Conservation (phyloP, 2,888 invertebrate genomes). For the Hypomecis atomaria region DNA sequence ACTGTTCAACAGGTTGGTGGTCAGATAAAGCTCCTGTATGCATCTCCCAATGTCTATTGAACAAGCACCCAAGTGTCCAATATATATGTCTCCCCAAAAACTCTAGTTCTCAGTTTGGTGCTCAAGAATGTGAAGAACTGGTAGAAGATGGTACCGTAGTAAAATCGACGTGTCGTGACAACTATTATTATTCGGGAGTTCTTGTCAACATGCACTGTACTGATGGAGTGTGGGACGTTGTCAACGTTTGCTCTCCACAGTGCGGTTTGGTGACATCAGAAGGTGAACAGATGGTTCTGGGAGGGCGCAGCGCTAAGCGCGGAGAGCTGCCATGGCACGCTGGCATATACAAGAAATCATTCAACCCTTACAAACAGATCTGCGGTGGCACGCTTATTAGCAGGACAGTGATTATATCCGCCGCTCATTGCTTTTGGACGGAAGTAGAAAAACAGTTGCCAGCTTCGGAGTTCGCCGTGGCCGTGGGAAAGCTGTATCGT, state of each 20-base stretch:
- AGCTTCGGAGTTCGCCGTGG: constrained; percentile 29
- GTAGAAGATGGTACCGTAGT: constrained; percentile 33
- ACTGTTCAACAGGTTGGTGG: constrained; percentile 35
- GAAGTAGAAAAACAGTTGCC: constrained; percentile 21
- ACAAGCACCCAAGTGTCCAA: constrained; percentile 23
- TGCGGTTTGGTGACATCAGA: constrained; percentile 44
- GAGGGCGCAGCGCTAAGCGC: constrained; percentile 56
- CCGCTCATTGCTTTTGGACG: constrained; percentile 30
- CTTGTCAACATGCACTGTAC: constrained; percentile 33
- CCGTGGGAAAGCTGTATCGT: constrained; percentile 35
- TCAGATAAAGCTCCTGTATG: constrained; percentile 32
- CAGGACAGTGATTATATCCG: constrained; percentile 56
- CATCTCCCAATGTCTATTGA: constrained; percentile 30
- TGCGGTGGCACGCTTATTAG: constrained; percentile 83
- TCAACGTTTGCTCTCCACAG: constrained; percentile 34
- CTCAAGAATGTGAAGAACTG: constrained; percentile 26
- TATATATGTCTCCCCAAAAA: constrained; percentile 32
- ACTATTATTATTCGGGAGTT: constrained; percentile 32
- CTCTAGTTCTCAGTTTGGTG: constrained; percentile 14
- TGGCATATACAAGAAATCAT: constrained; percentile 72
- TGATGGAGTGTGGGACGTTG: constrained; percentile 33
- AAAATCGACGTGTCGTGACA: constrained; percentile 28
- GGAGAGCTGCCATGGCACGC: constrained; percentile 83
- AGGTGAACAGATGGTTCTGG: constrained; percentile 65
- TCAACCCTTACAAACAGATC: constrained; percentile 70